Evolutionary conservation across 2,888 invertebrate species (phyloP).

Genomic region (Platerodrilus igneus): DNA sequence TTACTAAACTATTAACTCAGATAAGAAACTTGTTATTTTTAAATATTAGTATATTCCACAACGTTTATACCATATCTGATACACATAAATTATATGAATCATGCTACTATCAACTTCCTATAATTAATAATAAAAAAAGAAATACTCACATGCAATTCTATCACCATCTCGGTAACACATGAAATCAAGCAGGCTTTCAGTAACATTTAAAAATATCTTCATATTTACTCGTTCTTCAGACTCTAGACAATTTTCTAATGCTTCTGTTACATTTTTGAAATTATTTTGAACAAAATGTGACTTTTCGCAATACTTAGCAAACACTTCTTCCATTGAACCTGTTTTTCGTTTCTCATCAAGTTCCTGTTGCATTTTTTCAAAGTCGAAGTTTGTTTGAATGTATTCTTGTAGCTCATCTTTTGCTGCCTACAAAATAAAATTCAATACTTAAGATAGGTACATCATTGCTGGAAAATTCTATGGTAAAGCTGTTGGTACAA

Average conservation of each 20-base stretch:
- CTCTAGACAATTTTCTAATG: conserved; percentile 61
- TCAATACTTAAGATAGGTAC: too few relatives aligned
- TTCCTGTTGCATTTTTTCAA: conserved; percentile 57
- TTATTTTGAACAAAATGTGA: conserved; percentile 58
- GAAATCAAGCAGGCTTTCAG: conserved; percentile 66
- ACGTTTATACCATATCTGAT: too few relatives aligned
- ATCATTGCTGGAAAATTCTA: too few relatives aligned
- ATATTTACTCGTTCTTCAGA: conserved; percentile 58
- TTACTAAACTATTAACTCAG: too few relatives aligned
- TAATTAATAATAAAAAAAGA: background rate
- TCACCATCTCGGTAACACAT: conserved; percentile 78
- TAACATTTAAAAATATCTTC: conserved; percentile 60
- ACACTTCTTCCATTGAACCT: conserved; percentile 48
- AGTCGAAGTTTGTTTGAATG: conserved; percentile 55
- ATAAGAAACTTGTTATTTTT: too few relatives aligned
- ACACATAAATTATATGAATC: too few relatives aligned
- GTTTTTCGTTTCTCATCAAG: conserved; percentile 65
- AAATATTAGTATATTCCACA: too few relatives aligned
- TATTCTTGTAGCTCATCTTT: conserved; percentile 52
- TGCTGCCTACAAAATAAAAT: conserved; percentile 48
- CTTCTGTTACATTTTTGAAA: conserved; percentile 54
- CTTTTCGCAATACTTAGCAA: conserved; percentile 63
- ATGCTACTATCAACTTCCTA: too few relatives aligned
- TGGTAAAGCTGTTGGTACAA: too few relatives aligned
- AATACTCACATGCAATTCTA: conserved; percentile 67